Conservation (phyloP, 2,113 vertebrate genomes). For the Chiloscyllium plagiosum region DNA sequence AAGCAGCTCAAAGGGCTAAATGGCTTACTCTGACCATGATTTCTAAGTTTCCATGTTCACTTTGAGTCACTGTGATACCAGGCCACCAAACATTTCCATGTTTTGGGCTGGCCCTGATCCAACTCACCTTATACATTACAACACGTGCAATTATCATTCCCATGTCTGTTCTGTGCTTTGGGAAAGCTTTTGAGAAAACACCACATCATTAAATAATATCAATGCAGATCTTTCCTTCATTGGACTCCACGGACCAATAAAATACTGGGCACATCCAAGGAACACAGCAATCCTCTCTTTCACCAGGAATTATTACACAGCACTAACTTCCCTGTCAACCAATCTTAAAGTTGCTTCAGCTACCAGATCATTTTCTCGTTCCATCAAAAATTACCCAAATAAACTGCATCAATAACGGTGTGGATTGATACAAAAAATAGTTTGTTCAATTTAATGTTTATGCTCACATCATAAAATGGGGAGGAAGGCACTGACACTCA, state of each 20-base stretch:
- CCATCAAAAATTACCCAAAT: not conserved
- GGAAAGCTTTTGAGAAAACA: not conserved
- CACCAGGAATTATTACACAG: not conserved
- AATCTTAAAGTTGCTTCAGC: not conserved
- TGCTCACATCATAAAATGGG: not conserved
- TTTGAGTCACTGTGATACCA: not conserved
- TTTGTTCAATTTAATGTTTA: not conserved
- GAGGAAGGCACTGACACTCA: not conserved
- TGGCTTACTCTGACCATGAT: no score
- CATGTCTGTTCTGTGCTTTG: not conserved
- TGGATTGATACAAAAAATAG: not conserved
- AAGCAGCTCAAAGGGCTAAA: no score
- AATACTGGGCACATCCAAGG: not conserved
- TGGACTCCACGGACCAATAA: not conserved
- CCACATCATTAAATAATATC: not conserved
- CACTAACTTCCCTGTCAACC: not conserved
- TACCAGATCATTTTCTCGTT: not conserved
- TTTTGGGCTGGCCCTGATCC: not conserved
- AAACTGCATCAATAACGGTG: not conserved
- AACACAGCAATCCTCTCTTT: not conserved
- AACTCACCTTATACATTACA: not conserved
- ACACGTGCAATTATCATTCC: not conserved
- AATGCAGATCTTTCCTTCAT: not conserved
- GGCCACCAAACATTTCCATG: not conserved
- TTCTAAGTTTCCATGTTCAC: not conserved